These are phyloP conservation scores for Lepus townsendii DNA, from an alignment of 2,797 vertebrate species.

Conservation along the genomic window DNA sequence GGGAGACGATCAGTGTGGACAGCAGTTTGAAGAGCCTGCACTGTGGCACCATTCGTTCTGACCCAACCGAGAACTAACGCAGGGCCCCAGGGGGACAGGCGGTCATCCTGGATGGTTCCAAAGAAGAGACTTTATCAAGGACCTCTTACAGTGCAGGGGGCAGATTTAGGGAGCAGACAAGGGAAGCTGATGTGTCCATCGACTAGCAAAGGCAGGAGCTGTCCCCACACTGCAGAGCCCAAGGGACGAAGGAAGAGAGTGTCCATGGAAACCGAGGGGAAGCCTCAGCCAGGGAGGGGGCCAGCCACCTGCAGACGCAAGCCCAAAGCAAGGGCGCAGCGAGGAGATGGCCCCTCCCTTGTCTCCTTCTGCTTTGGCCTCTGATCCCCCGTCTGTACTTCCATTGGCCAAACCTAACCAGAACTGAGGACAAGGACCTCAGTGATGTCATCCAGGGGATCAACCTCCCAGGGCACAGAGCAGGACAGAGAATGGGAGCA, in stretches of 20 bases:
- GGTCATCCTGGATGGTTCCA: conserved; percentile 33
- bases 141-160: background rate
- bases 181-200: background rate
- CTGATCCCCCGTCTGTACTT: background rate
- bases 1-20: background rate
- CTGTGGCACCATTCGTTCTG: background rate
- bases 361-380: background rate
- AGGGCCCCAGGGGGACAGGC: conserved; percentile 20
- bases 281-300: background rate
- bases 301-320: background rate
- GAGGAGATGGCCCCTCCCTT: background rate
- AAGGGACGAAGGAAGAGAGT: background rate
- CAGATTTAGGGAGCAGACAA: background rate
- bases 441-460: background rate
- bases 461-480: background rate
- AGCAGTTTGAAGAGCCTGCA: background rate
- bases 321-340: background rate
- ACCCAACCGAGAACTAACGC: conserved; percentile 28
- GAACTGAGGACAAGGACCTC: background rate
- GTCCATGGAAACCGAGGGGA: background rate
- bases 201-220: background rate
- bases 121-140: conserved; percentile 57
- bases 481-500: background rate
- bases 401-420: background rate
- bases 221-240: background rate